phyloP scores from a whole-genome alignment of 2,888 invertebrate genomes.

The Ditula angustiorana region DNA sequence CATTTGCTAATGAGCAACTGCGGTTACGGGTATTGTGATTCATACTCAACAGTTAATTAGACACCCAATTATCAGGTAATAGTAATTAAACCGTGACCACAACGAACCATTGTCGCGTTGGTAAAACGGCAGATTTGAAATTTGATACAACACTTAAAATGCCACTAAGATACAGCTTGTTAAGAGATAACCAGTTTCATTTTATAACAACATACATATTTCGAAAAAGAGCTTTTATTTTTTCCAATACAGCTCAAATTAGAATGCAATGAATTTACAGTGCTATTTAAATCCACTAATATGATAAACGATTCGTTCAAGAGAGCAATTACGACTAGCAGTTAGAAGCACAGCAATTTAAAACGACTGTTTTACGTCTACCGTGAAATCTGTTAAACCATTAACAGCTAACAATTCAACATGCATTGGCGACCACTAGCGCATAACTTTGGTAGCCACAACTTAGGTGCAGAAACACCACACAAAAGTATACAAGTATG shows the following conservation, averaged over 20 bases:
- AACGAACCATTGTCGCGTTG: slow-evolving; percentile 12
- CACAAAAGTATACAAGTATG: no score
- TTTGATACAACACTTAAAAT: slow-evolving; percentile 3
- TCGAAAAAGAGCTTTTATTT: slow-evolving; percentile 25
- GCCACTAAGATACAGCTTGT: background rate
- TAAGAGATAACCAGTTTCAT: background rate
- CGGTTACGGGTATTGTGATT: slow-evolving; percentile 40
- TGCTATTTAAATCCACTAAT: slow-evolving; percentile 67
- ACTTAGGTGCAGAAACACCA: background rate
- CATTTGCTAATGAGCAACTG: slow-evolving; percentile 34
- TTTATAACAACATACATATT: background rate
- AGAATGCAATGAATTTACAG: slow-evolving; percentile 61
- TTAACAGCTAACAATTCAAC: slow-evolving; percentile 67
- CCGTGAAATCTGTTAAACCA: slow-evolving; percentile 65
- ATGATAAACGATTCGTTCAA: slow-evolving; percentile 80
- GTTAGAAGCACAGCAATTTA: slow-evolving; percentile 59
- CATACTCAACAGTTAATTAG: slow-evolving; percentile 51
- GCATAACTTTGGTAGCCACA: slow-evolving; percentile 42
- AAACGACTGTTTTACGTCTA: slow-evolving; percentile 55
- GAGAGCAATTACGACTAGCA: slow-evolving; percentile 68
- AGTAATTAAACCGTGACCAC: slow-evolving; percentile 55
- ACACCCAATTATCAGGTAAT: slow-evolving; percentile 58
- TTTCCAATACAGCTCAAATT: slow-evolving; percentile 58
- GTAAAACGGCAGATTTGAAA: slow-evolving; percentile 15
- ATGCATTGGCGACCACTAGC: slow-evolving; percentile 40